Evolutionary conservation across 2,113 vertebrate genomes (phyloP), one percentile per base, ranked within the genome.

Genomic region (Gymnorhina tibicen): DNA sequence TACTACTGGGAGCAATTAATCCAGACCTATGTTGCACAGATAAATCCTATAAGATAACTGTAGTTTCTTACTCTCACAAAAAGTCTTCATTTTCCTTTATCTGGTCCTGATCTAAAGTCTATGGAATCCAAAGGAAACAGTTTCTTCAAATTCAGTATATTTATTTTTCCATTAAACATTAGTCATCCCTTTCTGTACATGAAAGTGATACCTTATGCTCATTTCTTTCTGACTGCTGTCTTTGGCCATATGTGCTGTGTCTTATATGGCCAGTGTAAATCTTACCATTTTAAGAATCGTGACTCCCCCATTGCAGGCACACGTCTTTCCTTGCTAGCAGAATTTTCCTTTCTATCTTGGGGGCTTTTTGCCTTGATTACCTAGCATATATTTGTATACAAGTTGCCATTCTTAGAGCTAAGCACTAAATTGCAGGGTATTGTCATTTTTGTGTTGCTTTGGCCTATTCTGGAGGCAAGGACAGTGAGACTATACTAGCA

Each of bases 231-330:
- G n/a, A 26, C 26, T 68, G 11, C 44, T 68, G 18, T 39, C 49
- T 10, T 67, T 74, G 28, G 39, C 41, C 18, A 17, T 15, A 4
- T 27, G 10, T 60, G 16, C 16, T 69, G 7, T 32, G 19, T 50
- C 19, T 21, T 49, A n/a, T 12, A 26, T 26, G 56, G 13, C 15
- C 21, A 39, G 11, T 18, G 16, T 20, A 19, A 63, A 55, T 64
- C 1, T 35, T 47, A 33, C 0, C 13, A 5, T 50, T 56, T 41
- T 10, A 44, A 39, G 14, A 58, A 14, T 5, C 0, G 1, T 24
- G 37, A 30, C n/a, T 76, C 18, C 23, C 11, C 10, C 4, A 11
- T 30, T 32, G 8, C 5, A 10, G 69, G 20, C 13, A 19, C 7
- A 4, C 1, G 4, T 5, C 19, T 67, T 67, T 52, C 4, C 7